These are phyloP conservation scores for Nomada flava DNA, from an alignment of 2,888 invertebrate genomes.

Conservation along the genomic window DNA sequence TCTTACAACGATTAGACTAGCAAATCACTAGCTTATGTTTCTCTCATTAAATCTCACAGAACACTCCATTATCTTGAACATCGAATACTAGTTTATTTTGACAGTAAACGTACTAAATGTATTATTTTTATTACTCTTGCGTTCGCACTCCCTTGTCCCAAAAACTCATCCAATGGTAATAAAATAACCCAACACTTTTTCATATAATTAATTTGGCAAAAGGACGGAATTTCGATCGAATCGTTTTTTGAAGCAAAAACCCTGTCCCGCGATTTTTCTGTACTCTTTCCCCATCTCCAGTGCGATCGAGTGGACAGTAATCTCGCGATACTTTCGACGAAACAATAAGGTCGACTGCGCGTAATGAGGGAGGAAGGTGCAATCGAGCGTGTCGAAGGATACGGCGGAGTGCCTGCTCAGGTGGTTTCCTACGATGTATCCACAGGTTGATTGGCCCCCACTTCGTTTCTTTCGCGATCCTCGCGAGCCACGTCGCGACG, in stretches of 20 bases:
- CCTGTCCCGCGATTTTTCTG: constrained; percentile 15
- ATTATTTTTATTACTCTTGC: no score
- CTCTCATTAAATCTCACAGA: no score
- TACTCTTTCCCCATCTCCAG: constrained; percentile 4
- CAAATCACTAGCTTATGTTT: constrained; percentile 8
- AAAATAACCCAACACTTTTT: no score
- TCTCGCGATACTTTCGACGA: constrained; percentile 73
- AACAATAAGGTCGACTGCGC: constrained; percentile 78
- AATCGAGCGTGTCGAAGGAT: constrained; percentile 73
- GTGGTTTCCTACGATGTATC: constrained; percentile 57
- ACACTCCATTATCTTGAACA: no score
- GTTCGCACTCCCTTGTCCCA: no score
- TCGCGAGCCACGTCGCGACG: constrained; percentile 51
- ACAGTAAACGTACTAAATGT: neutral
- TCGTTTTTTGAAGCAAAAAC: neutral
- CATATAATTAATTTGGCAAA: no score
- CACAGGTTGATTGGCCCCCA: neutral
- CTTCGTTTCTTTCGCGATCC: constrained; percentile 18
- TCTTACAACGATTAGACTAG: constrained; percentile 1
- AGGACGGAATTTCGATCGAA: no score
- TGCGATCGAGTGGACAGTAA: constrained; percentile 49
- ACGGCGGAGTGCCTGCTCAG: constrained; percentile 42
- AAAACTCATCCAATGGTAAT: no score
- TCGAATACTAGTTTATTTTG: neutral
- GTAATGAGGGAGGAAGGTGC: constrained; percentile 79